Percentiles rank a stretch among this genome's conserved stretches.
phyloP scores from a whole-genome alignment of 2,113 vertebrate genomes.

The Todiramphus saurophagus region DNA sequence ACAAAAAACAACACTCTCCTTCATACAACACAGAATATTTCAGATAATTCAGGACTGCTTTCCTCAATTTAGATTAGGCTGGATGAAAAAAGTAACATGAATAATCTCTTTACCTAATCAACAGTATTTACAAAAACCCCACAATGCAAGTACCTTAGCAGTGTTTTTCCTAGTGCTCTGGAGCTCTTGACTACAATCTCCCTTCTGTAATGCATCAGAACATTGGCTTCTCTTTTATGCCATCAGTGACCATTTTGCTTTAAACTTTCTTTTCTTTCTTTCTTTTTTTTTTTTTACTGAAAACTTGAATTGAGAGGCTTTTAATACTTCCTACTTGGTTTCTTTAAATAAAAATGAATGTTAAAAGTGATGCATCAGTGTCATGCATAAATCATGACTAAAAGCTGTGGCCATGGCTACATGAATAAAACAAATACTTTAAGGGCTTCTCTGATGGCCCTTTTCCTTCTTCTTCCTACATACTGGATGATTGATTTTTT shows the following conservation, averaged over 20 bases:
- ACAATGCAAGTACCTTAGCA: background rate
- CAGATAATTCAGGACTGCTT: background rate
- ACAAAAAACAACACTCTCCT: background rate
- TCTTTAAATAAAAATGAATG: conserved; percentile 42
- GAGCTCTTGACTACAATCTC: background rate
- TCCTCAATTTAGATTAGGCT: background rate
- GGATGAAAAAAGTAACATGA: background rate
- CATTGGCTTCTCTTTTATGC: background rate
- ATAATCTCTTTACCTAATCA: background rate
- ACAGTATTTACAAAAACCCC: accelerated
- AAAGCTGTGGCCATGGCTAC: background rate
- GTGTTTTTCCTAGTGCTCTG: background rate
- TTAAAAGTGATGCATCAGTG: conserved; percentile 12
- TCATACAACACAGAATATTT: background rate
- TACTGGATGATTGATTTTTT: background rate
- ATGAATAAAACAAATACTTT: conserved; percentile 24
- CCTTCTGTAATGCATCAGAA: background rate
- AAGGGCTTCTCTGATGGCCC: background rate
- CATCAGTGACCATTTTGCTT: background rate
- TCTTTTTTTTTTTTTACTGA: background rate
- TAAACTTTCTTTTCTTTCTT: background rate
- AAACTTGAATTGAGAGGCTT: conserved; percentile 1
- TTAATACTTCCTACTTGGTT: conserved; percentile 11
- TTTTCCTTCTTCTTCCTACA: background rate
- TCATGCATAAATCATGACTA: conserved; percentile 52